Evolutionary conservation across 2,797 vertebrate species (phyloP).

Genomic region (Scolopax bukidnonensis): DNA sequence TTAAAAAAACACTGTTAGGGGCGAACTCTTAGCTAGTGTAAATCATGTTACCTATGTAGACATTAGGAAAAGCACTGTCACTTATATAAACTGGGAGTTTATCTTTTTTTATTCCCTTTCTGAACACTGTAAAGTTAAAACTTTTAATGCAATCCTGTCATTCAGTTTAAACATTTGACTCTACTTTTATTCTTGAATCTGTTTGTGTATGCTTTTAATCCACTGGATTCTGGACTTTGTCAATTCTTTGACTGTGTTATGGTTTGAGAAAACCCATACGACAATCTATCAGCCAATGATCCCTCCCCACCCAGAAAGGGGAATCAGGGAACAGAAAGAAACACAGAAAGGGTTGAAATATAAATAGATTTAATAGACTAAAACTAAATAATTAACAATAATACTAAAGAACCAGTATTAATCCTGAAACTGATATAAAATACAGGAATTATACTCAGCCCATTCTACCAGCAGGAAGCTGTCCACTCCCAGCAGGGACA

Average conservation of each 20-base stretch:
- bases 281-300: no score
- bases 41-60: neutral
- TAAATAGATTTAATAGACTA: no score
- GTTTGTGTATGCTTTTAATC: neutral
- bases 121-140: neutral
- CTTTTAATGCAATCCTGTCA: neutral
- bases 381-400: no score
- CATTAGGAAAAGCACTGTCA: neutral
- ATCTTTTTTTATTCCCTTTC: neutral
- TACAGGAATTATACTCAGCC: no score
- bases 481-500: no score
- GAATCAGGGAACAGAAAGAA: no score
- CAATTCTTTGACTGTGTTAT: neutral
- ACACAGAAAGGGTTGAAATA: no score
- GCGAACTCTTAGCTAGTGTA: neutral
- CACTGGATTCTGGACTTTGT: neutral
- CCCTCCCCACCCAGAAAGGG: no score
- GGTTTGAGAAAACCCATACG: no score
- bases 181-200: neutral
- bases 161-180: neutral
- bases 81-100: neutral
- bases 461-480: no score
- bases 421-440: no score
- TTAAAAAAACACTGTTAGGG: neutral
- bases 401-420: no score